A percentile compares a stretch with the other conserved stretches of the same genome.
These are phyloP conservation scores for Montipora cactus DNA, from an alignment of 64 coral and sea anemone species.

Conservation along the genomic window DNA sequence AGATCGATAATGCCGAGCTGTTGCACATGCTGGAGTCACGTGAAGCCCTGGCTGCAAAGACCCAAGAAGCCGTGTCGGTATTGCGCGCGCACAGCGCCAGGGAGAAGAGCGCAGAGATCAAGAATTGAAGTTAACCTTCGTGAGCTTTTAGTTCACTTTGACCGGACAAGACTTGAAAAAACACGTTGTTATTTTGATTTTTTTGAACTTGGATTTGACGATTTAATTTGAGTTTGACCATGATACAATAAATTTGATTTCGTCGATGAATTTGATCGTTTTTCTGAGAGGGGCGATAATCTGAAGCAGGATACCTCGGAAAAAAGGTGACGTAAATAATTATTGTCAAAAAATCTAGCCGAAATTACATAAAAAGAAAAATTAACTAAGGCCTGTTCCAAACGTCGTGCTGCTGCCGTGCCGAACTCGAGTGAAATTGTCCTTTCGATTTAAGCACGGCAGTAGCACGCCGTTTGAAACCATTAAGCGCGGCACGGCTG, in stretches of 20 bases:
- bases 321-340: too few species aligned
- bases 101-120: slow-evolving; percentile 47
- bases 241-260: neutral
- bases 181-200: neutral
- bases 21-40: slow-evolving; percentile 94
- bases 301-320: too few species aligned
- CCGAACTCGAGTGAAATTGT: too few species aligned
- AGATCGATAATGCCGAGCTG: slow-evolving; percentile 96
- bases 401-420: too few species aligned
- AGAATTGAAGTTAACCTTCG: slow-evolving; percentile 21
- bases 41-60: slow-evolving; percentile 86
- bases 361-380: too few species aligned
- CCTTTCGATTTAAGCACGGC: too few species aligned
- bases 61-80: slow-evolving; percentile 79
- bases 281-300: neutral
- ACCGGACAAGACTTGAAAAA: slow-evolving; percentile 50
- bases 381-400: too few species aligned
- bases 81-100: slow-evolving; percentile 84
- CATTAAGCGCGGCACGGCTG: too few species aligned
- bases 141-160: neutral
- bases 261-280: neutral
- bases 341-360: too few species aligned
- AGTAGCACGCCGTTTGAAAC: too few species aligned
- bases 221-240: neutral
- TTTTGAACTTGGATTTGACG: slow-evolving; percentile 5